Base-by-base conservation (phyloP, 2,888 invertebrate species). In the Linyphia triangularis region DNA sequence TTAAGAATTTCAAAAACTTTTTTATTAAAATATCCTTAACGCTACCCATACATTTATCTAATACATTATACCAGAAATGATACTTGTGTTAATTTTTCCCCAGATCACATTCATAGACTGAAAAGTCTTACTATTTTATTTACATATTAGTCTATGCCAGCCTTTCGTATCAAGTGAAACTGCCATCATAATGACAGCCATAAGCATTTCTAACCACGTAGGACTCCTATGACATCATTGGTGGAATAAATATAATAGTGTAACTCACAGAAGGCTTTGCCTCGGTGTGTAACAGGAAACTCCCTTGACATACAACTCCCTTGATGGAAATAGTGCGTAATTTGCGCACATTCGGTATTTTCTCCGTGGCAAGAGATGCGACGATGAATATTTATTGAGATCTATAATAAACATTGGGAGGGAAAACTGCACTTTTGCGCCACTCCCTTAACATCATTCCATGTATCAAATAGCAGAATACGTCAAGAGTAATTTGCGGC, bases 361-460 rank as follows among this genome's bases (percentile, higher is more conserved):
- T 10, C 63, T 26, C 22, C 43, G 43, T 13, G 43, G 61, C 13
- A 13, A 19, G 43, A 10, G 22, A 61, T 5, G 7, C 26, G 26
- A 24, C 16, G 63, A 22, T 63, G 63, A 63, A 63, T 63, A 63
- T 63, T 63, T 63, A 63, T 63, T 63, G 9, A 10, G 63, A 10
- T 13, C 26, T 13, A 24, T 63, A 63, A 63, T 63, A 10, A 10
- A 19, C 7, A 9, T 22, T 19, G 24, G 10, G 57, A n/a, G 19
- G 24, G 28, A 63, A 13, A 63, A 63, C 63, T 24, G 13, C 24
- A 6, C 26, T 10, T n/a, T n/a, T n/a, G n/a, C n/a, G n/a, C n/a
- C n/a, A n/a, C n/a, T n/a, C n/a, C n/a, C n/a, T n/a, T n/a, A n/a
- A n/a, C n/a, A n/a, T n/a, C n/a, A n/a, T n/a, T n/a, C n/a, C n/a